phyloP scores from a whole-genome alignment of 2,797 vertebrate genomes.

The Falco biarmicus region DNA sequence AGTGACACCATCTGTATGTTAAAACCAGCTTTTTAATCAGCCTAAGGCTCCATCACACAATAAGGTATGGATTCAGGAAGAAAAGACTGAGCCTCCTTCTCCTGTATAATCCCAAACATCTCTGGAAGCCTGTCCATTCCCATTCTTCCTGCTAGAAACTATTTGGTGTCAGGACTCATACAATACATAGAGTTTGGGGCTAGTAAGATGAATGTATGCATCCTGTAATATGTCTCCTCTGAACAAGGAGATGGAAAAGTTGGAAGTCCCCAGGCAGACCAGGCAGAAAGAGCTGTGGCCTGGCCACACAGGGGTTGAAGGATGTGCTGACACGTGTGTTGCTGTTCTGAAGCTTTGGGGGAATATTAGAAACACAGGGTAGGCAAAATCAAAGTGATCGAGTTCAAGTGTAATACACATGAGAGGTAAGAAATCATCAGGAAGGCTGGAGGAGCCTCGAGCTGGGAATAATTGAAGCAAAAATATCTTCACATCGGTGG shows the following conservation, averaged over 20 bases:
- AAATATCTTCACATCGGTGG: neutral
- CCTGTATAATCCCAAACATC: neutral
- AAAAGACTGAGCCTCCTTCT: neutral
- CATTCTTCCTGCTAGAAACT: neutral
- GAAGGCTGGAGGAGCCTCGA: neutral
- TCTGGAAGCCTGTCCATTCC: neutral
- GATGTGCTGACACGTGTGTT: rapidly evolving
- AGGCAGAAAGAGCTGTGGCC: neutral
- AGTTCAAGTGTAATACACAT: neutral
- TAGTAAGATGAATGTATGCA: neutral
- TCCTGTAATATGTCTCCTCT: neutral
- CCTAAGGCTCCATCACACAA: neutral
- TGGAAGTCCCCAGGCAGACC: neutral
- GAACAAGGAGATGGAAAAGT: neutral
- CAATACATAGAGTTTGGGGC: rapidly evolving
- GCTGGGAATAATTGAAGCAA: neutral
- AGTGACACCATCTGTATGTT: neutral
- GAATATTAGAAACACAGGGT: neutral
- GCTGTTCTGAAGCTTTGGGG: neutral
- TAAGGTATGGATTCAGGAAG: neutral
- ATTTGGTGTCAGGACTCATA: neutral
- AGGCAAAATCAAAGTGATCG: neutral
- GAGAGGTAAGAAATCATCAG: neutral
- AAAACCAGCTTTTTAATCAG: neutral
- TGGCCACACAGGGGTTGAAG: neutral